A percentile compares a stretch with the other conserved stretches of the same genome.
Evolutionary conservation across 2,888 invertebrate genomes (phyloP).

Genomic region (Spodoptera exigua): DNA sequence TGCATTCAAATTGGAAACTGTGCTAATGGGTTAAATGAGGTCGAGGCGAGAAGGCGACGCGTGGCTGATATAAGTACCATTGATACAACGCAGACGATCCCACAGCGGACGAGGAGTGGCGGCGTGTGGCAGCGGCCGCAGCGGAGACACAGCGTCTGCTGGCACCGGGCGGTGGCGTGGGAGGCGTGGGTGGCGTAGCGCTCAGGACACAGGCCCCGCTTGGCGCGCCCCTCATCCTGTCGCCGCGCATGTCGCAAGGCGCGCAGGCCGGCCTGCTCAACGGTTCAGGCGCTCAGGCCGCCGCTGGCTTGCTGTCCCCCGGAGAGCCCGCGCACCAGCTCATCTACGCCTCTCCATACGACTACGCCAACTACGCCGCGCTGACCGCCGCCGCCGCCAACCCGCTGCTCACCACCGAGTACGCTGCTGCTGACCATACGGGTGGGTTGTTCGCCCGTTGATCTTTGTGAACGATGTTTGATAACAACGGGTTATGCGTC

Average conservation of each 20-base stretch:
- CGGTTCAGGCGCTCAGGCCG: conserved; percentile 79
- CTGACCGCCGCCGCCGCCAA: conserved; percentile 93
- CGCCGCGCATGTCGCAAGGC: conserved; percentile 95
- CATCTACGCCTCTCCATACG: conserved; percentile 95
- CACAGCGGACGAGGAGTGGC: conserved; percentile 95
- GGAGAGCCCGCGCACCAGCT: conserved; percentile 93
- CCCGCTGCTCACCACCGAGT: conserved; percentile 94
- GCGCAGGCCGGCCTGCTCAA: conserved; percentile 92
- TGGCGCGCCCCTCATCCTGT: conserved; percentile 97
- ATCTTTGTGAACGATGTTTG: conserved; percentile 70
- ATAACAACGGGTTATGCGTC: conserved; percentile 58
- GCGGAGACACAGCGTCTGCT: conserved; percentile 94
- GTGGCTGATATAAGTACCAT: conserved; percentile 70
- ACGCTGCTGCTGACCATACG: conserved; percentile 96
- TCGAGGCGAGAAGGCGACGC: conserved; percentile 21
- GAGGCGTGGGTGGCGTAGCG: conserved; percentile 85
- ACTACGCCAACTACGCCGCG: conserved; percentile 97
- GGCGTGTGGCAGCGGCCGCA: conserved; percentile 94
- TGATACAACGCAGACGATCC: conserved; percentile 81
- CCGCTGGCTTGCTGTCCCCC: conserved; percentile 85
- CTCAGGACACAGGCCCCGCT: conserved; percentile 93
- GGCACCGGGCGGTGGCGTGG: conserved; percentile 87
- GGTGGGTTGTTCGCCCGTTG: conserved; percentile 94
- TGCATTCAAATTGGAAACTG: conserved; percentile 19
- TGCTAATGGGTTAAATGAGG: conserved; percentile 28